Base-by-base conservation (phyloP, 1,140 invertebrate genomes). In the Drosophila ercepeae region DNA sequence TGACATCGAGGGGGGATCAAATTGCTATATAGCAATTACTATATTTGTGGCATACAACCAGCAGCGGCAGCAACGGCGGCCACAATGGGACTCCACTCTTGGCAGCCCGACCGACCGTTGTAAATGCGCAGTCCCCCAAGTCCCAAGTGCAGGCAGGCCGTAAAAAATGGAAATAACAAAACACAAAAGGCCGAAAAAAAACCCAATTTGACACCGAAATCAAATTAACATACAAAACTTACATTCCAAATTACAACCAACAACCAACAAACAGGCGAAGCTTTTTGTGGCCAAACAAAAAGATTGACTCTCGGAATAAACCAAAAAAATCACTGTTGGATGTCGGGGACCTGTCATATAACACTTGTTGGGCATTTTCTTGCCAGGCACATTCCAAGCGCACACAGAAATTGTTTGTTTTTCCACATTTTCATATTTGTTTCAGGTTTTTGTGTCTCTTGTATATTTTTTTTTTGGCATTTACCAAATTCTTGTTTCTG, bases 201-300 rank as follows among this genome's bases (percentile, higher is more conserved):
- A 75, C 60, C 46, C 36, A 59, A 86, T 86, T 86, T 86, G 81
- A 84, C 81, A 86, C 81, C 81, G 42, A 84, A 84, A 86, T 86
- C 81, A 84, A 79, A 84, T 84, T 84, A 84, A 84, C 81, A 84
- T 86, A 86, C 75, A 84, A 64, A 69, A 84, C 81, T 69, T 68
- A 86, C 81, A 86, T 45, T 67, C 48, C 64, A 51, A 48, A 58
- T 63, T 63, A 73, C 63, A 77, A 36, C 25, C 39, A 64, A 73
- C 63, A 77, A 36, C 25, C 39, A 64, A 57, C 68, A 11, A 54
- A 29, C 55, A 61, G 18, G 29, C 19, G 34, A 36, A 59, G 45
- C 39, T 42, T 42, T 39, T 42, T 42, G 39, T 42, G 39, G 39
- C 39, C 41, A 49, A 42, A 46, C 60, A 70, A 46, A 59, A 16